Conservation (phyloP, 2,888 invertebrate genomes). For the Microplitis deprimator region DNA sequence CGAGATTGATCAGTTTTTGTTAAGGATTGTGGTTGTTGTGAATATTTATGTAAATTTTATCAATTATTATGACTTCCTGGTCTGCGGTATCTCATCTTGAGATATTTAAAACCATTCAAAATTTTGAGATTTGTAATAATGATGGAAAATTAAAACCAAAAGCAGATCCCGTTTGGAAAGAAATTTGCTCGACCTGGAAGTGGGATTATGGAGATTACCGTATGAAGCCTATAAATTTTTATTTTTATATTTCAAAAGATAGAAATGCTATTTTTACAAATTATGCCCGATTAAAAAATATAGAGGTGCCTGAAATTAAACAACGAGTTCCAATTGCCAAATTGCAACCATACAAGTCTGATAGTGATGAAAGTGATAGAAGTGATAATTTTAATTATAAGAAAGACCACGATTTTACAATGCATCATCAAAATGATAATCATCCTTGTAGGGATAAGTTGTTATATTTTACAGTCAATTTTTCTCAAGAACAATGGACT, state of each 20-base stretch:
- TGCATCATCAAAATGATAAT: not conserved
- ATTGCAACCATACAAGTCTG: not conserved
- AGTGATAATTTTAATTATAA: not conserved
- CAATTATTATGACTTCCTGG: not conserved
- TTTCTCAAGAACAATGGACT: not conserved
- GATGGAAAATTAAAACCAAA: not conserved
- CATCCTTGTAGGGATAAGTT: not conserved
- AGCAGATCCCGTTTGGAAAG: not conserved
- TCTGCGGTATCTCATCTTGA: not conserved
- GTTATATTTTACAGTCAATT: not conserved
- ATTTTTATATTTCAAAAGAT: conserved; percentile 5
- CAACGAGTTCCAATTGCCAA: not conserved
- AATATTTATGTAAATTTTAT: no score
- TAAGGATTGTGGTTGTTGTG: no score
- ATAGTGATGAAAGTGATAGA: not conserved
- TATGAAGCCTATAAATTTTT: not conserved
- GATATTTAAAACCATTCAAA: not conserved
- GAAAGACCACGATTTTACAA: not conserved
- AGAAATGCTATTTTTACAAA: conserved; percentile 3
- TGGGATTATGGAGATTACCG: not conserved
- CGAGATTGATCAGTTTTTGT: no score
- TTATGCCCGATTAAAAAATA: not conserved
- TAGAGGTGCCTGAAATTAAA: not conserved
- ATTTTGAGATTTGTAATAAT: not conserved
- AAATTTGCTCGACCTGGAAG: not conserved